Evolutionary conservation across 2,113 vertebrate genomes (phyloP).

Genomic region (Eublepharis macularius): DNA sequence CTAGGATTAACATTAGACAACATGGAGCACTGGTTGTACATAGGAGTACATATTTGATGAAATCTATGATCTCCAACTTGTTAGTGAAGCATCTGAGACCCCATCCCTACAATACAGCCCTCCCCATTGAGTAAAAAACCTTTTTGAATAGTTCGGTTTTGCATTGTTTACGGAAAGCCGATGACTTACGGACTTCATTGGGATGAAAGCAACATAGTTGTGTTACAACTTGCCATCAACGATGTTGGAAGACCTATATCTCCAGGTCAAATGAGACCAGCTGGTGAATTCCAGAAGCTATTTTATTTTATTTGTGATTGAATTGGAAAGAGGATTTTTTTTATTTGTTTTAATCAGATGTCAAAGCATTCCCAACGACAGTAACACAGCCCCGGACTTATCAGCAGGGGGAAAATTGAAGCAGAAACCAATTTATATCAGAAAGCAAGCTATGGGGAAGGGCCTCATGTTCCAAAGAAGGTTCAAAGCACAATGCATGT

Average conservation of each 20-base stretch:
- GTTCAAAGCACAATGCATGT: constrained; percentile 69
- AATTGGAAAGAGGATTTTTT: not conserved
- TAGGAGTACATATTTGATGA: too few species aligned
- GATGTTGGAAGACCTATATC: too few species aligned
- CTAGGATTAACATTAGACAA: too few species aligned
- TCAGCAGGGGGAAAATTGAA: constrained; percentile 60
- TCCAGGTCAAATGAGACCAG: constrained; percentile 30
- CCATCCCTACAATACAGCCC: too few species aligned
- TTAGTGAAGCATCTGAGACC: too few species aligned
- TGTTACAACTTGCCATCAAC: constrained; percentile 28
- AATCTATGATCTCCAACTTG: too few species aligned
- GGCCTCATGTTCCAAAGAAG: constrained; percentile 51
- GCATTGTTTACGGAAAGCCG: too few species aligned
- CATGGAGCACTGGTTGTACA: too few species aligned
- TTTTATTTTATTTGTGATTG: constrained; percentile 41
- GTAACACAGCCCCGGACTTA: constrained; percentile 4
- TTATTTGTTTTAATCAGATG: constrained; percentile 45
- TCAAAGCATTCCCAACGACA: constrained; percentile 61
- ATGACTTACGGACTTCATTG: constrained; percentile 14
- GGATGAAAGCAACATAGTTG: constrained; percentile 20
- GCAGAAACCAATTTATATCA: constrained; percentile 66
- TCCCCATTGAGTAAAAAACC: too few species aligned
- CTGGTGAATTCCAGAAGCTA: constrained; percentile 46
- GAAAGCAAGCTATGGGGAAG: constrained; percentile 51
- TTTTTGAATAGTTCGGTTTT: too few species aligned